Evolutionary conservation across 2,113 vertebrate genomes (phyloP).

Genomic region (Lipophrys pholis): DNA sequence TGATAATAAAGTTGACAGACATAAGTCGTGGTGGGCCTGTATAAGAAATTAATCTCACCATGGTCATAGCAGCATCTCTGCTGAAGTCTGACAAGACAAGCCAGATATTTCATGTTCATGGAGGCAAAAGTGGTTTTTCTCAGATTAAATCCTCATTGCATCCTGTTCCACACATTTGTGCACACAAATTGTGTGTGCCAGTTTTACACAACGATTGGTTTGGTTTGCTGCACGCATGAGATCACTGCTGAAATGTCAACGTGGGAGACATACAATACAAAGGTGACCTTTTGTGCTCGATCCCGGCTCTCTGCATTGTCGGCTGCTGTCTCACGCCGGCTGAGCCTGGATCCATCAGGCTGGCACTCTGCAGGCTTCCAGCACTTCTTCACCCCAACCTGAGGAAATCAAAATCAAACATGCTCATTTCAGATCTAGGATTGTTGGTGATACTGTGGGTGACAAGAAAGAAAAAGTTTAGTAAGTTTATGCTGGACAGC

Average conservation of each 20-base stretch:
- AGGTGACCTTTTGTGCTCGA: constrained; percentile 67
- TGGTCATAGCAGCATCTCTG: no score
- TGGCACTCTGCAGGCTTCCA: constrained; percentile 65
- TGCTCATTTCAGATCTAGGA: not conserved
- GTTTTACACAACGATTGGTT: not conserved
- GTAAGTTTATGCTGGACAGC: not conserved
- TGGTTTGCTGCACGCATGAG: not conserved
- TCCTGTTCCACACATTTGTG: no score
- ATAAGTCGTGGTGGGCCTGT: no score
- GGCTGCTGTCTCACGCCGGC: constrained; percentile 57
- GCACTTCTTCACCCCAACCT: constrained; percentile 77
- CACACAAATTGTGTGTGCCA: no score
- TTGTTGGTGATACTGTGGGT: not conserved
- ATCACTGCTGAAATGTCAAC: not conserved
- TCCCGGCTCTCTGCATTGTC: constrained; percentile 52
- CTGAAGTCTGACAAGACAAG: no score
- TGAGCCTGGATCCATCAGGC: constrained; percentile 70
- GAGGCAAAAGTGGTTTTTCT: no score
- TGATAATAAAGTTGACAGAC: no score
- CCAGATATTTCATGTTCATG: no score
- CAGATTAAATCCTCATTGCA: no score
- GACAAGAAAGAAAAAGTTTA: not conserved
- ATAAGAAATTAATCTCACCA: no score
- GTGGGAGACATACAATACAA: not conserved
- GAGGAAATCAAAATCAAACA: constrained; percentile 3